These are phyloP conservation scores for Psittacula echo DNA, from an alignment of 2,797 vertebrate species.

Conservation along the genomic window DNA sequence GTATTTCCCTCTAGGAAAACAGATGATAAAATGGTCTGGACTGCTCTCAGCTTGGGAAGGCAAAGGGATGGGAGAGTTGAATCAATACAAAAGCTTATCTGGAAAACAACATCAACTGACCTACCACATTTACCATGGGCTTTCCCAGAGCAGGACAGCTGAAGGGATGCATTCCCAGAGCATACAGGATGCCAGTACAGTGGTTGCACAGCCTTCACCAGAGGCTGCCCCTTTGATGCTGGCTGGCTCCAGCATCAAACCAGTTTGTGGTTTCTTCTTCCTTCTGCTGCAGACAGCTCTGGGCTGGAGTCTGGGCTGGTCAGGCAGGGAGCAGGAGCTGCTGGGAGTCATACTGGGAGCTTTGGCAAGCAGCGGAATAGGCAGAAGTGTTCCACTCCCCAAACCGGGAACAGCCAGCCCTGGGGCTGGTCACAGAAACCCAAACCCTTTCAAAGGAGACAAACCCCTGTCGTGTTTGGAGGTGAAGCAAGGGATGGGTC, in stretches of 20 bases:
- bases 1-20: neutral
- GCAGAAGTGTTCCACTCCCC: neutral
- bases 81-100: neutral
- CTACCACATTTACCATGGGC: neutral
- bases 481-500: neutral
- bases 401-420: neutral
- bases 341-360: neutral
- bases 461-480: fast-evolving
- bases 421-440: neutral
- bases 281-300: neutral
- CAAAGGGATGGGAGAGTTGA: neutral
- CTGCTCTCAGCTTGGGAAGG: neutral
- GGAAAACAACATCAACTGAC: neutral
- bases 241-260: neutral
- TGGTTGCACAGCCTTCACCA: neutral
- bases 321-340: neutral
- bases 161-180: neutral
- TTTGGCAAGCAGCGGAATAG: neutral
- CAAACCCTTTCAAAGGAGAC: neutral
- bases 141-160: neutral
- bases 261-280: neutral
- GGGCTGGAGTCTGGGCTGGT: neutral
- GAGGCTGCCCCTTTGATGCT: neutral
- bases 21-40: neutral
- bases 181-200: neutral